Evolutionary conservation across 1,140 invertebrate genomes (phyloP).

Genomic region (Cecropterus lyciades): DNA sequence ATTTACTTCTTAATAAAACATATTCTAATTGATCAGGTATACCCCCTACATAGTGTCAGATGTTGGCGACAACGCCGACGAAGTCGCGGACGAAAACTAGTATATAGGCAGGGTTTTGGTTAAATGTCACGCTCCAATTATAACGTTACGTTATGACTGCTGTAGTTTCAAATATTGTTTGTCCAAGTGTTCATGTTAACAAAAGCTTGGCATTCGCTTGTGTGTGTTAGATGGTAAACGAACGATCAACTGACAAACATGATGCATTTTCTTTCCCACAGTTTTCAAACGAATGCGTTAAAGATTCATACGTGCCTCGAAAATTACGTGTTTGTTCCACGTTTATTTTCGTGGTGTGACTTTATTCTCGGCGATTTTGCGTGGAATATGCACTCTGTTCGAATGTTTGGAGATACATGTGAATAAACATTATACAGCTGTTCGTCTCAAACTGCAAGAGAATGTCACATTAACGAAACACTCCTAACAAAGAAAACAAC

Average conservation of each 20-base stretch:
- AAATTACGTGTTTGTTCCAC: conserved; percentile 2
- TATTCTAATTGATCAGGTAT: too few relatives aligned
- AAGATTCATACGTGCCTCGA: conserved; percentile 4
- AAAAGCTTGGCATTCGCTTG: conserved; percentile 13
- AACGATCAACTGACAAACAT: conserved; percentile 29
- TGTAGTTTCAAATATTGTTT: conserved; percentile 9
- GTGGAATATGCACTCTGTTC: too few relatives aligned
- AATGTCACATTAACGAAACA: too few relatives aligned
- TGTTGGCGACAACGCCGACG: too few relatives aligned
- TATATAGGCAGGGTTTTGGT: conserved; percentile 9
- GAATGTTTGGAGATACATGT: too few relatives aligned
- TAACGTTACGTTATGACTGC: background rate
- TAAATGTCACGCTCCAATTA: conserved; percentile 45
- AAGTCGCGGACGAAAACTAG: background rate
- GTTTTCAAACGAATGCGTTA: conserved; percentile 2
- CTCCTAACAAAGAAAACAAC: too few relatives aligned
- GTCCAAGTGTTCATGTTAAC: conserved; percentile 22
- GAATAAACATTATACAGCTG: too few relatives aligned
- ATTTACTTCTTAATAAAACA: too few relatives aligned
- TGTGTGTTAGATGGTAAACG: background rate
- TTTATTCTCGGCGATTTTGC: conserved; percentile 2
- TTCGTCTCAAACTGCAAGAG: too few relatives aligned
- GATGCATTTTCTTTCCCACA: conserved; percentile 19
- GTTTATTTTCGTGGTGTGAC: conserved; percentile 12
- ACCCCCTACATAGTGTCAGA: too few relatives aligned